A percentile compares a stretch with the other conserved stretches of the same genome.
These are phyloP conservation scores for Tenebrosternarchus preto DNA, from an alignment of 2,113 vertebrate genomes.

Conservation along the genomic window DNA sequence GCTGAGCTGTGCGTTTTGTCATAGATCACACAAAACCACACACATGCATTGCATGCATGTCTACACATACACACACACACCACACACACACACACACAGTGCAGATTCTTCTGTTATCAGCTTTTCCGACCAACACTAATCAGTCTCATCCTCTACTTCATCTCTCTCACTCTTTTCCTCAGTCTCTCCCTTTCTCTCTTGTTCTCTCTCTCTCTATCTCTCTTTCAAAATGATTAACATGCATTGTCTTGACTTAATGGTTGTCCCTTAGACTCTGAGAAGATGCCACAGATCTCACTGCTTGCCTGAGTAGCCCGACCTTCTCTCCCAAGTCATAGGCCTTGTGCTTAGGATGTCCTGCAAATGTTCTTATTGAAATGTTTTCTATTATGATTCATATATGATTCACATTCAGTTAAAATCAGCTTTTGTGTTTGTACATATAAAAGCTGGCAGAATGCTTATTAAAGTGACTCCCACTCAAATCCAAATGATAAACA, in stretches of 20 bases:
- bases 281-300: no score
- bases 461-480: not conserved
- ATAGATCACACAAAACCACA: not conserved
- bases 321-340: no score
- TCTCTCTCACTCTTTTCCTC: no score
- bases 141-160: conserved; percentile 17
- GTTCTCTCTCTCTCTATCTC: not conserved
- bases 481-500: not conserved
- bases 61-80: not conserved
- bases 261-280: no score
- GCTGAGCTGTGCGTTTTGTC: not conserved
- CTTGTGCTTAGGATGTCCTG: no score
- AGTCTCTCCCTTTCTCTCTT: not conserved
- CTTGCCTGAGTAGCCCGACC: no score
- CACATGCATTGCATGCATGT: not conserved
- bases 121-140: conserved; percentile 35
- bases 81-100: conserved; percentile 5
- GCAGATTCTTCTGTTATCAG: conserved; percentile 26
- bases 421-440: no score
- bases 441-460: not conserved
- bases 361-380: no score
- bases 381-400: no score
- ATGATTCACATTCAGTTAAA: no score
- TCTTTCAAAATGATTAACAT: not conserved
- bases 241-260: no score